Base-by-base conservation (phyloP, 2,113 vertebrate species). In the Bujurquina vittata region DNA sequence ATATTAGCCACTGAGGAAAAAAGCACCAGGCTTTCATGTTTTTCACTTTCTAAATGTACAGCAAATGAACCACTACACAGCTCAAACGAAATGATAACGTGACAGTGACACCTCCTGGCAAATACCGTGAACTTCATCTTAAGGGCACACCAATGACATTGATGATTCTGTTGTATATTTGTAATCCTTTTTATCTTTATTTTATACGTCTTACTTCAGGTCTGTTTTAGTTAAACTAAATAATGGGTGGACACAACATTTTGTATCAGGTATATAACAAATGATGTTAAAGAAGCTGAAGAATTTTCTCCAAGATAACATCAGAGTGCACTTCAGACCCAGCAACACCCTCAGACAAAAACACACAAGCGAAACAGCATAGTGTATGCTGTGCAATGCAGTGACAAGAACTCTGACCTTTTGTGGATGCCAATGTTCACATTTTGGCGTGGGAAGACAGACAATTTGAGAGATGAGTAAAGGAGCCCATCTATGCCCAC, bases 101-200 rank as follows among this genome's bases (percentile, higher is more conserved):
- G 26, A 91, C 59, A 91, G 83, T 89, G 95, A 90, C 94, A 88
- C 84, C 95, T 95, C 35, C 80, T 91, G 95, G 93, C 33, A 75
- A 75, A 17, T 5, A 55, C 12, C 14, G 1, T 10, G n/a, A 11
- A 87, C 35, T 92, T 61, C 83, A 89, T n/a, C 26, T 18, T 43
- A 31, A 26, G 29, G 22, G 58, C n/a, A 5, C 14, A 55, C 20
- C 26, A 46, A 56, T 46, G 31, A 78, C 18, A 57, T 5, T 10
- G 5, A 61, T 40, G 65, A 20, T 69, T 26, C 35, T 33, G 17
- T 4, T 18, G 1, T 6, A 63, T 14, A 57, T 60, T 80, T 60
- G 29, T 78, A 43, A 77, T 72, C 6, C 0, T 62, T 11, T 76
- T 76, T 3, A 17, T 3, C 33, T 60, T 15, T 20, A 22, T 67